Evolutionary conservation across 2,797 vertebrate genomes (phyloP).

Genomic region (Leontopithecus rosalia): DNA sequence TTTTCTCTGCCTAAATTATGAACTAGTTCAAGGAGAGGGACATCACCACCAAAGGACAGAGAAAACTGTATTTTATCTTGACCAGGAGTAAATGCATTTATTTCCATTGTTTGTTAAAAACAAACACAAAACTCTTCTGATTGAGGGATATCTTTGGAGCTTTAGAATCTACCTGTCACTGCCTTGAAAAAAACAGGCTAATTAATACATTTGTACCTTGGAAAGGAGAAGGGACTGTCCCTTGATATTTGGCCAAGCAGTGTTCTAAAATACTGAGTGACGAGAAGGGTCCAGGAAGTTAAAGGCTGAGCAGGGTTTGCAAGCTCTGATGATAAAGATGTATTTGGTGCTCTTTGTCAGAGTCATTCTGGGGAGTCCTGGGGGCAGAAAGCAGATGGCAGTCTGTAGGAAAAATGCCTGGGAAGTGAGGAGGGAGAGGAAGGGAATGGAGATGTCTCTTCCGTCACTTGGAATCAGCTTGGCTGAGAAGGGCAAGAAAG

Average conservation of each 20-base stretch:
- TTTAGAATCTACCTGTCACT: neutral
- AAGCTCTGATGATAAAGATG: neutral
- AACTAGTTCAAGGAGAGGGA: neutral
- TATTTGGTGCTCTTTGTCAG: neutral
- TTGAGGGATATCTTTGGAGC: neutral
- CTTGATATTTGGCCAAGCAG: neutral
- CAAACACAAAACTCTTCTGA: neutral
- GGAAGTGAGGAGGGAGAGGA: neutral
- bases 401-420: neutral
- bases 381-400: slow-evolving; percentile 2
- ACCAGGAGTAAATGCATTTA: neutral
- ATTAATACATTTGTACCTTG: neutral
- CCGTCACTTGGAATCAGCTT: neutral
- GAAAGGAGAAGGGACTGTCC: neutral
- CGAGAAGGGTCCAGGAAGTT: neutral
- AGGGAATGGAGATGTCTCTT: neutral
- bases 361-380: neutral
- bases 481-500: neutral
- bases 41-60: neutral
- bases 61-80: neutral
- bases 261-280: neutral
- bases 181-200: neutral
- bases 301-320: neutral
- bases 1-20: neutral
- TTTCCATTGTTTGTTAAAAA: neutral